phyloP scores from a whole-genome alignment of 2,888 invertebrate genomes.

The Sesia apiformis region DNA sequence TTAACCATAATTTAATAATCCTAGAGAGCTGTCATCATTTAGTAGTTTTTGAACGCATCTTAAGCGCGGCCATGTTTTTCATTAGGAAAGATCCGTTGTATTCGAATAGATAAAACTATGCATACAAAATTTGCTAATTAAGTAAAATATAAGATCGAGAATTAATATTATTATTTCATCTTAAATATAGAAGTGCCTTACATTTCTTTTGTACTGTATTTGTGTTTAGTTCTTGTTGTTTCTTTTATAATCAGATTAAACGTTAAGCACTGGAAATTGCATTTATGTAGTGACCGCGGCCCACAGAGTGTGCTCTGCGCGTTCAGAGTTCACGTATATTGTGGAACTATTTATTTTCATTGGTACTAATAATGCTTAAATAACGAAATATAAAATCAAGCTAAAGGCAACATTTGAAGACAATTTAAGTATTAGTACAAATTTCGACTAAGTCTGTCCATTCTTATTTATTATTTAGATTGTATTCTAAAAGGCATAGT shows the following conservation, averaged over 20 bases:
- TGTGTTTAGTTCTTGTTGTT: conserved; percentile 26
- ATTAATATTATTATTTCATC: conserved; percentile 51
- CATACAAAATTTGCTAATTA: conserved; percentile 37
- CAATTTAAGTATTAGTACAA: not conserved
- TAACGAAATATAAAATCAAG: not conserved
- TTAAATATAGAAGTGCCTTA: conserved; percentile 73
- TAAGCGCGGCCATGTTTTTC: conserved; percentile 20
- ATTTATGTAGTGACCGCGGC: conserved; percentile 33
- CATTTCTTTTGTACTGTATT: conserved; percentile 59
- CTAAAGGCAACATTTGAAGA: not conserved
- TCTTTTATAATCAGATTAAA: conserved; percentile 18
- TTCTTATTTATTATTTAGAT: not conserved
- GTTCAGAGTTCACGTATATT: not conserved
- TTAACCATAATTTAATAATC: conserved; percentile 17
- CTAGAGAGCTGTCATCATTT: conserved; percentile 25
- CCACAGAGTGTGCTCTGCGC: not conserved
- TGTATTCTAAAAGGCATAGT: conserved; percentile 6
- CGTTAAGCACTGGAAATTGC: conserved; percentile 54
- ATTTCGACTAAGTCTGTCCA: not conserved
- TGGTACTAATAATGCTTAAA: not conserved
- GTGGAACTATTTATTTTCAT: not conserved
- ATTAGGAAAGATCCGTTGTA: conserved; percentile 31
- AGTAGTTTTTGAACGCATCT: conserved; percentile 12
- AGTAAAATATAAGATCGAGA: conserved; percentile 36
- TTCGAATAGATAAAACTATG: conserved; percentile 27